A percentile compares a stretch with the other conserved stretches of the same genome.
These are phyloP conservation scores for Festucalex cinctus DNA, from an alignment of 2,113 vertebrate species.

Conservation along the genomic window DNA sequence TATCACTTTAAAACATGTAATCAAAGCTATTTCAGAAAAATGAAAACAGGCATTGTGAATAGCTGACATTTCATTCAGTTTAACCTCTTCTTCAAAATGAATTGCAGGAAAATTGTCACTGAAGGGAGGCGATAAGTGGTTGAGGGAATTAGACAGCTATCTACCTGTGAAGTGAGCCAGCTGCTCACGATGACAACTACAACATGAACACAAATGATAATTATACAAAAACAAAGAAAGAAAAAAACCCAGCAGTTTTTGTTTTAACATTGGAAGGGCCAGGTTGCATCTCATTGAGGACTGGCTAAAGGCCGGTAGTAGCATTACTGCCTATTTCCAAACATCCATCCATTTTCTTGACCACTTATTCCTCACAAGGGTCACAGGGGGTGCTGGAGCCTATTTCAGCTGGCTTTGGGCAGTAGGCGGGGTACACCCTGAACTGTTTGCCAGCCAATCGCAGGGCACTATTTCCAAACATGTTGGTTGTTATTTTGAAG, in stretches of 20 bases:
- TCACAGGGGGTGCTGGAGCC: no score
- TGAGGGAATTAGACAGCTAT: constrained; percentile 25
- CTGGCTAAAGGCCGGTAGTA: background rate
- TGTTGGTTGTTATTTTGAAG: background rate
- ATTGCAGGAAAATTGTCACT: constrained; percentile 2
- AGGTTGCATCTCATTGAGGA: background rate
- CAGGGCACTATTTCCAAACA: background rate
- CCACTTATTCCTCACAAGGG: no score
- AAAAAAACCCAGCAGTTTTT: background rate
- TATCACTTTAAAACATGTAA: background rate
- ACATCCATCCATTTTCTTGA: no score
- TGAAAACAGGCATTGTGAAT: constrained; percentile 4
- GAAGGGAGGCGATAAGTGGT: constrained; percentile 21
- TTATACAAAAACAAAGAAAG: background rate
- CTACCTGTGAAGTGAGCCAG: constrained; percentile 29
- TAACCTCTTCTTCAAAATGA: constrained; percentile 10
- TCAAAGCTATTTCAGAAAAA: constrained; percentile 9
- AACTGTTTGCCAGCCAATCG: no score
- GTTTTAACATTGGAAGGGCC: background rate
- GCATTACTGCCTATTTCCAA: background rate
- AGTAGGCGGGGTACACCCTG: no score
- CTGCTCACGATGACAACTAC: constrained; percentile 20
- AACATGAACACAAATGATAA: constrained; percentile 16
- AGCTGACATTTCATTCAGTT: constrained; percentile 3
- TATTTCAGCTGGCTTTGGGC: no score